These are phyloP conservation scores for Chymomyza costata DNA, from an alignment of 1,140 invertebrate species.

Conservation along the genomic window DNA sequence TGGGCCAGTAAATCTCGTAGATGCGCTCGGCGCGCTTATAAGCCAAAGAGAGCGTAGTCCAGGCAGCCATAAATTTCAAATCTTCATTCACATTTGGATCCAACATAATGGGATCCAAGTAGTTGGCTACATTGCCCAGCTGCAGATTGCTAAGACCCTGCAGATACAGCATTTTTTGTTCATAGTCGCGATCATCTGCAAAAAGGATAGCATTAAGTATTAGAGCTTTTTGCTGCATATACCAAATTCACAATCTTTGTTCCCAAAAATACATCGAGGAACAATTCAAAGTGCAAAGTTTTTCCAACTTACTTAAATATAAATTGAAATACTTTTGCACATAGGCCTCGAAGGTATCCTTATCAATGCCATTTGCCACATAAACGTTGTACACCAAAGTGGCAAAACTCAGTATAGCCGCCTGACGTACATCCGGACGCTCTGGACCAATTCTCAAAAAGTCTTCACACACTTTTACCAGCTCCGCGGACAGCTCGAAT, in stretches of 20 bases:
- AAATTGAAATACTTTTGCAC: constrained; percentile 80
- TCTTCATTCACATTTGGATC: constrained; percentile 76
- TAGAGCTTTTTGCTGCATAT: neutral
- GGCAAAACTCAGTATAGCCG: constrained; percentile 82
- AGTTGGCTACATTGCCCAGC: constrained; percentile 79
- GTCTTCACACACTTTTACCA: constrained; percentile 77
- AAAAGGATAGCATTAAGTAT: constrained; percentile 18
- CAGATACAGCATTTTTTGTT: constrained; percentile 82
- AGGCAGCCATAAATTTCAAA: constrained; percentile 79
- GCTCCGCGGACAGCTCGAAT: constrained; percentile 77
- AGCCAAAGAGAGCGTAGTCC: constrained; percentile 78
- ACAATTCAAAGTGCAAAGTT: neutral
- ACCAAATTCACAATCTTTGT: too few species aligned
- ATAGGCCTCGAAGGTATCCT: constrained; percentile 83
- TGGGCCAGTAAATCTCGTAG: constrained; percentile 81
- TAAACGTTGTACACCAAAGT: constrained; percentile 83
- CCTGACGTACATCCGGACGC: constrained; percentile 78
- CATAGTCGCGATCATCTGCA: constrained; percentile 80
- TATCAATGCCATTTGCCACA: constrained; percentile 76
- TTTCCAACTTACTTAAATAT: constrained; percentile 56
- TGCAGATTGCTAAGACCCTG: constrained; percentile 82
- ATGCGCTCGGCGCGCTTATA: constrained; percentile 78
- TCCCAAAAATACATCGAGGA: too few species aligned
- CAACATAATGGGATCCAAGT: constrained; percentile 78
- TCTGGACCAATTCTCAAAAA: constrained; percentile 76